Conservation (phyloP, 2,113 vertebrate species). For the Ciconia maguari region DNA sequence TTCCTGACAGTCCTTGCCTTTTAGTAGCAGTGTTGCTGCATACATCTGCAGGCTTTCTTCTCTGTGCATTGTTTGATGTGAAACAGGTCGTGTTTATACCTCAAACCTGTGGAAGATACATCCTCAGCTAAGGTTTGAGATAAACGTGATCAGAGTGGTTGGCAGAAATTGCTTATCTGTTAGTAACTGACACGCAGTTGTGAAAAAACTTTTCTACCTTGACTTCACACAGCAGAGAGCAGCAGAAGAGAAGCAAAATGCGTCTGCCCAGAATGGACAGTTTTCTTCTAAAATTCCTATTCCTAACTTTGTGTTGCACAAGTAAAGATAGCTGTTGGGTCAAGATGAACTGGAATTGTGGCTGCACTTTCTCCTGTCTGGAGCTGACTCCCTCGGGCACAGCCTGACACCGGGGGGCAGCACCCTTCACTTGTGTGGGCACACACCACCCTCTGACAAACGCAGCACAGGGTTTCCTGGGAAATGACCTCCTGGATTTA, state of each 20-base stretch:
- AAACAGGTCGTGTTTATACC: neutral
- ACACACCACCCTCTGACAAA: accelerated
- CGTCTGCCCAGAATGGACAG: neutral
- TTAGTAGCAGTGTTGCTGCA: neutral
- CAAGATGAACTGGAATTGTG: neutral
- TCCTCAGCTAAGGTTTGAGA: neutral
- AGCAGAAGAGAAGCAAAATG: neutral
- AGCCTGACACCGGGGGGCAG: neutral
- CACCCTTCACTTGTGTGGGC: neutral
- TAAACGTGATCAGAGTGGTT: accelerated
- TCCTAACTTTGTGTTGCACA: neutral
- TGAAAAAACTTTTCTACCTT: neutral
- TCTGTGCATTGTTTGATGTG: neutral
- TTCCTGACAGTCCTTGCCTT: neutral
- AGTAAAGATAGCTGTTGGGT: neutral
- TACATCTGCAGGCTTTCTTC: neutral
- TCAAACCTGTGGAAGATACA: accelerated
- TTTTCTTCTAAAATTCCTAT: neutral
- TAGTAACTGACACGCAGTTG: neutral
- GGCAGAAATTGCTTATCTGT: neutral
- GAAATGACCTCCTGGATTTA: accelerated
- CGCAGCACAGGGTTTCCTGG: neutral
- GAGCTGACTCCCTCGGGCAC: neutral
- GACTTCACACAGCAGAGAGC: neutral
- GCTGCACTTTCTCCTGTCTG: accelerated